Percentiles rank a stretch among this genome's conserved stretches.
These are phyloP conservation scores for Uloborus plumipes DNA, from an alignment of 2,888 invertebrate genomes.

Conservation along the genomic window DNA sequence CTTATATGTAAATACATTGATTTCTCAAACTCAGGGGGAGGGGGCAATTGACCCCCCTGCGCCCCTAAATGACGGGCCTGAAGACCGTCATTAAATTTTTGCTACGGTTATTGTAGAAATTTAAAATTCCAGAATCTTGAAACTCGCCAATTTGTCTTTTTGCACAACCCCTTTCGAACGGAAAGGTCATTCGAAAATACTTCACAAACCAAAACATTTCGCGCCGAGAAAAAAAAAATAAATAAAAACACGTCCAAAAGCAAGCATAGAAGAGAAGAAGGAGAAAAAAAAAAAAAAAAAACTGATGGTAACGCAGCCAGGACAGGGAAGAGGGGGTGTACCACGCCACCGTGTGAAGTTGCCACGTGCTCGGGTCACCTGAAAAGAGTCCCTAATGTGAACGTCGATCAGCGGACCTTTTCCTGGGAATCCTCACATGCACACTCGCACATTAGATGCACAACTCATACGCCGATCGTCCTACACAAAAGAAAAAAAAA, in stretches of 20 bases:
- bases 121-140: no score
- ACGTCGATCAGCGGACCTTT: conserved; percentile 63
- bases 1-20: no score
- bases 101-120: no score
- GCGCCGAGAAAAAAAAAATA: conserved; percentile 15
- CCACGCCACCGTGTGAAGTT: conserved; percentile 60
- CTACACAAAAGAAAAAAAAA: conserved; percentile 20
- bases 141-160: not conserved
- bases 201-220: conserved; percentile 30
- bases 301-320: not conserved
- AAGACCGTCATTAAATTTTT: no score
- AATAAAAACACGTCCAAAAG: not conserved
- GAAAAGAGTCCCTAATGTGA: conserved; percentile 65
- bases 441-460: conserved; percentile 27
- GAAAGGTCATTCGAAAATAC: conserved; percentile 52
- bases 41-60: no score
- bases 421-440: conserved; percentile 15
- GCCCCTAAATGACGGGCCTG: no score
- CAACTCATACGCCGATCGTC: not conserved
- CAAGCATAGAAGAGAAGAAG: no score
- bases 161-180: not conserved
- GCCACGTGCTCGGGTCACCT: conserved; percentile 62
- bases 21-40: no score
- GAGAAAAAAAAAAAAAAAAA: no score
- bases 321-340: conserved; percentile 1